Conservation (phyloP, 2,113 vertebrate species). For the Brienomyrus longianalis region DNA sequence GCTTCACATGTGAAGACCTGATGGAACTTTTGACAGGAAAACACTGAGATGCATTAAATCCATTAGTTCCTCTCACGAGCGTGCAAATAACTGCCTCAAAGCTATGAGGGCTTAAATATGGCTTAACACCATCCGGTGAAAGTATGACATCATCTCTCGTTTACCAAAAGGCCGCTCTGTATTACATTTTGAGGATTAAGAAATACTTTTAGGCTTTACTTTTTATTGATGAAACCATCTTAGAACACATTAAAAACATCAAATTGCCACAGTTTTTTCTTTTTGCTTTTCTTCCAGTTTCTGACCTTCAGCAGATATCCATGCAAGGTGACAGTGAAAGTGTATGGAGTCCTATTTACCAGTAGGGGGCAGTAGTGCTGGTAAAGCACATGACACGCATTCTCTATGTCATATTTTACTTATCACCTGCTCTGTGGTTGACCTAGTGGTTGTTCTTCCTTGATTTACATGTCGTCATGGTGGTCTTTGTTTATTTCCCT, state of each 20-base stretch:
- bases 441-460: background rate
- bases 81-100: constrained; percentile 2
- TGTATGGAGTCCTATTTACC: background rate
- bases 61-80: background rate
- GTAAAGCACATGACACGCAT: background rate
- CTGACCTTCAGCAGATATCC: background rate
- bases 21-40: constrained; percentile 1
- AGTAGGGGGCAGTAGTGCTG: background rate
- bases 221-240: background rate
- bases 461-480: background rate
- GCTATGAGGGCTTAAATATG: background rate
- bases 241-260: background rate
- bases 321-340: background rate
- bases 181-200: constrained; percentile 2
- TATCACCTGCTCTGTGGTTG: background rate
- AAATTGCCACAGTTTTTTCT: background rate
- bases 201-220: constrained; percentile 2
- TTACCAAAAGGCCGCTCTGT: background rate
- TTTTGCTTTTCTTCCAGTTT: background rate
- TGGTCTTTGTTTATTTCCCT: constrained; percentile 4
- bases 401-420: background rate
- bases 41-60: background rate
- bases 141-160: background rate
- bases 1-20: constrained; percentile 1
- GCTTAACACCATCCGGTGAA: background rate